Evolutionary conservation across 92 coral and sea anemone genomes (phyloP), one percentile per base, ranked within the genome.

Genomic region (Diadumene lineata): DNA sequence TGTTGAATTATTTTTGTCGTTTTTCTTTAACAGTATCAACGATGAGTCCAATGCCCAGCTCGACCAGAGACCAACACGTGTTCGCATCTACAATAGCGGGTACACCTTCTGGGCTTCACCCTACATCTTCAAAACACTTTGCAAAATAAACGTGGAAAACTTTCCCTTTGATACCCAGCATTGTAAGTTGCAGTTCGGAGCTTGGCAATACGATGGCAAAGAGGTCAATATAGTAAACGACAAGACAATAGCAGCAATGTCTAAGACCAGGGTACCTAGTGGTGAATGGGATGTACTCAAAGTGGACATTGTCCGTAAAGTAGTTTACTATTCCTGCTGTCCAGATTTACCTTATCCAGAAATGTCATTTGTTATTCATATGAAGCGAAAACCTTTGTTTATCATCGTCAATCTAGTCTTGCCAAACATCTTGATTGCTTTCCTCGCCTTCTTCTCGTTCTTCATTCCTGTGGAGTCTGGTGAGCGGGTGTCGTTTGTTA

Each of bases 401-500:
- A 79, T 80, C 61, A 55, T 85, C 9, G 81, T 85, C 18, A 85
- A 85, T 28, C 77, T 85, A 6, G 61, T 85, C 11, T 6, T 85
- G 34, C 89, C 89, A 50, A 85, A 85, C 62, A 79, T 85, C 32
- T 70, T 85, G 51, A 85, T 85, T 68, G 69, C 85, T 3, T 74
- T 85, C 34, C 66, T 85, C 21, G 89, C 89, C 22, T 85, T 85
- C 80, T 85, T 79, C 72, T 85, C 89, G 26, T 85, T 85, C 60
- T 85, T 79, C 69, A 85, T 85, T 29, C 89, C 89, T 34, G 85
- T 80, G 22, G 89, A 85, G 65, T 85, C 81, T 46, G 89, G 89
- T 18, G 89, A 85, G 43, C 70, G 89, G 24, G 75, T 85, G 21
- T 85, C 89, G 19, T 85, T 85, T 34, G 83, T 85, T 53, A 80